Base-by-base conservation (phyloP, 2,113 vertebrate genomes). In the Heteronetta atricapilla region DNA sequence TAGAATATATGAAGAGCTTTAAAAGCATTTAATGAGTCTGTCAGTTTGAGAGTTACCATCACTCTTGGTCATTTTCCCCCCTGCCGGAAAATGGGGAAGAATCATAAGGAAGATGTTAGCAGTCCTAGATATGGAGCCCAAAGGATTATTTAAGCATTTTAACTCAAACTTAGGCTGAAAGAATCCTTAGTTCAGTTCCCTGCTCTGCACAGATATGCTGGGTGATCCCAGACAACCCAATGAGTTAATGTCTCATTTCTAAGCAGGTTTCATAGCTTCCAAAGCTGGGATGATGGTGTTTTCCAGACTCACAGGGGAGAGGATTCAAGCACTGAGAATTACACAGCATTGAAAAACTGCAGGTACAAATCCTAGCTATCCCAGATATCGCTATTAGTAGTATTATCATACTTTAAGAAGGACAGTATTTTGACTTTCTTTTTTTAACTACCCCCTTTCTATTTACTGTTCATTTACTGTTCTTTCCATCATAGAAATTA, bases 1-100 rank as follows among this genome's bases (percentile, higher is more conserved):
- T 11, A 62, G 77, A 72, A 92, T 73, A 78, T 14, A 36, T 1
- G 4, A 75, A 46, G n/a, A 60, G 55, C 46, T 90, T 83, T 63
- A 67, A 26, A 59, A 68, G 48, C 19, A 64, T 8, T 78, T 21
- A 70, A 6, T 60, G 40, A 72, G 55, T 4, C 56, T 44, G n/a
- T 5, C 44, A 75, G 28, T 80, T 34, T 40, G 40, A 74, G 50
- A 66, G 72, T 28, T 53, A 77, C 11, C 34, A 70, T 38, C n/a
- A 38, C 2, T 19, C 36, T 42, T 52, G 52, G 16, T 6, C 1
- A 44, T n/a, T n/a, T 33, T 4, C 1, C 3, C 15, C 5, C 8
- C 6, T 7, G 5, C 8, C 19, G 8, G 1, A 38, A 77, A 88
- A 60, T 1, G 2, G 20, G 48, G 22, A 42, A 86, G 17, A 63